Conservation (phyloP, 2,888 invertebrate species). For the Drosophila helvetica region DNA sequence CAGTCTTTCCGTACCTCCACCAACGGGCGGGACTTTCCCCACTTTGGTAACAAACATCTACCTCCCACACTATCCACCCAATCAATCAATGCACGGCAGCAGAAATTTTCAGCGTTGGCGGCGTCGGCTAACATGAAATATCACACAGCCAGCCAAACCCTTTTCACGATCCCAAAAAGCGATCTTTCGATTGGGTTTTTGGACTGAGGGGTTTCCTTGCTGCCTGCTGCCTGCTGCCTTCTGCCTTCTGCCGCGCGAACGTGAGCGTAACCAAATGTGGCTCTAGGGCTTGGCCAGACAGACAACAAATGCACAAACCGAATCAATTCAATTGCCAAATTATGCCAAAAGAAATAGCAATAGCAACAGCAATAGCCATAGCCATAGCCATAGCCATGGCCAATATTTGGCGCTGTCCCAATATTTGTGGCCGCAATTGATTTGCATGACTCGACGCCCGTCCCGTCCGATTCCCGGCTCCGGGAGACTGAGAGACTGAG, state of each 20-base stretch:
- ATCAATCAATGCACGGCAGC: conserved; percentile 68
- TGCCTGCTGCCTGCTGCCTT: conserved; percentile 10
- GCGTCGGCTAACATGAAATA: conserved; percentile 76
- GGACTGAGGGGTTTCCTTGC: conserved; percentile 12
- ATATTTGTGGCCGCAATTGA: conserved; percentile 75
- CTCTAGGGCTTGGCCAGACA: conserved; percentile 71
- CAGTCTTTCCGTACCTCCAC: not conserved
- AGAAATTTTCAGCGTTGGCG: conserved; percentile 27
- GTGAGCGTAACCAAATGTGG: conserved; percentile 79
- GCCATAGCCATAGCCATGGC: conserved; percentile 51
- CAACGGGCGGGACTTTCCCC: not conserved
- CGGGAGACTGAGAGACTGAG: conserved; percentile 15
- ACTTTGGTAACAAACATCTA: not conserved
- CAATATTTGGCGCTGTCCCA: conserved; percentile 71
- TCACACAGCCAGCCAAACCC: conserved; percentile 72
- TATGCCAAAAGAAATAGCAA: conserved; percentile 55
- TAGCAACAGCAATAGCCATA: conserved; percentile 35
- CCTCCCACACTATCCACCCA: conserved; percentile 41
- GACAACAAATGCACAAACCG: conserved; percentile 27
- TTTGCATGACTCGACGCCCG: conserved; percentile 66
- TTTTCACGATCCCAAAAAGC: conserved; percentile 65
- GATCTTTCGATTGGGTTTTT: conserved; percentile 41
- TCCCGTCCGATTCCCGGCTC: conserved; percentile 44
- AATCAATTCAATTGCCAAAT: conserved; percentile 78
- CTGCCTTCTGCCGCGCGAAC: conserved; percentile 70